These are phyloP conservation scores for Vireo altiloquus DNA, from an alignment of 2,113 vertebrate genomes.

Conservation along the genomic window DNA sequence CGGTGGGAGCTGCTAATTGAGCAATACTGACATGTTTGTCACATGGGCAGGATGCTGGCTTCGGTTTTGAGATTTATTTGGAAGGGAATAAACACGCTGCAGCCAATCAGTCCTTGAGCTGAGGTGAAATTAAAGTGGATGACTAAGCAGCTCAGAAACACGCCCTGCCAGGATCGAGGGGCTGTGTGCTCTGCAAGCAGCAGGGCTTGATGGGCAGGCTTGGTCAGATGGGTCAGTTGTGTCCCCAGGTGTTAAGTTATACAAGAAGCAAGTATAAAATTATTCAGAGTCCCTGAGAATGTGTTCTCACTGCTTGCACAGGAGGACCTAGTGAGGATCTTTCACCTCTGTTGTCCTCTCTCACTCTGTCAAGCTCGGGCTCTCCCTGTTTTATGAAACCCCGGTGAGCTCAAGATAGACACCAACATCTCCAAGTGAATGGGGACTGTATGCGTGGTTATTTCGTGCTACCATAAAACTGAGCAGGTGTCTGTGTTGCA, in stretches of 20 bases:
- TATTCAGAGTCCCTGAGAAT: background rate
- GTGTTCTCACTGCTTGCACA: background rate
- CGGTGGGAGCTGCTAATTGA: background rate
- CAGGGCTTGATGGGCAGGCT: background rate
- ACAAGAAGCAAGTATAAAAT: background rate
- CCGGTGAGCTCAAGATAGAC: background rate
- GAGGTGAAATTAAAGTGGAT: background rate
- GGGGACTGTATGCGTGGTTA: background rate
- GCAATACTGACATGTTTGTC: background rate
- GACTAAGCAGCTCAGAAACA: background rate
- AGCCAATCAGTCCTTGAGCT: background rate
- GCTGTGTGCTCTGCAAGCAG: background rate
- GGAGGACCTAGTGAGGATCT: background rate
- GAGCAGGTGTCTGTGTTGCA: background rate
- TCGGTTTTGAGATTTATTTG: background rate
- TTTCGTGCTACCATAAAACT: background rate
- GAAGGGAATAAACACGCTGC: background rate
- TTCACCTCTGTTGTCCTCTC: background rate
- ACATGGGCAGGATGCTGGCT: background rate
- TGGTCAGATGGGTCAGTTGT: background rate
- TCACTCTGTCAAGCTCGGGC: background rate
- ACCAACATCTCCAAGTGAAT: background rate
- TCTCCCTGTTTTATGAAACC: background rate
- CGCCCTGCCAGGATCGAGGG: accelerated
- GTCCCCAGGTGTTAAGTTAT: background rate